Conservation (phyloP, 1,140 invertebrate genomes). For the Temnothorax longispinosus region DNA sequence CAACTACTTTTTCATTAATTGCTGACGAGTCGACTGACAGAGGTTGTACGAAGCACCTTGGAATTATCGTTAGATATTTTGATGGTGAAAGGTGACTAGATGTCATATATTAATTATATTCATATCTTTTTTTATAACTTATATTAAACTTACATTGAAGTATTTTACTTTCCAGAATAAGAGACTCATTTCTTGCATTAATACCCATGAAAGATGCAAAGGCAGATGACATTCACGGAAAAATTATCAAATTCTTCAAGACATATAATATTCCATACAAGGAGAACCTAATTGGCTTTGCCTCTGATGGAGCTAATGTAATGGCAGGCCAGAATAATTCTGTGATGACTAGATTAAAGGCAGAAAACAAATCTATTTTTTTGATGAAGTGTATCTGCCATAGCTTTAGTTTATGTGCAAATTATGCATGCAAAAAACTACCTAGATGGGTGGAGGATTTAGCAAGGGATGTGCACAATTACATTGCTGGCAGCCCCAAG, state of each 20-base stretch:
- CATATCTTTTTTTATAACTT: no score
- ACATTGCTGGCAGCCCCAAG: background rate
- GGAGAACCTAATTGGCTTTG: background rate
- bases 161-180: no score
- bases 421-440: background rate
- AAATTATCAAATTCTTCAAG: background rate
- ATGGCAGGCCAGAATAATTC: background rate
- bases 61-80: no score
- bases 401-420: background rate
- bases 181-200: no score
- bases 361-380: constrained; percentile 1
- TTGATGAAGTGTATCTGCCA: background rate
- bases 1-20: no score
- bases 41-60: no score
- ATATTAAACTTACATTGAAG: no score
- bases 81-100: no score
- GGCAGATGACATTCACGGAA: background rate
- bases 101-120: no score
- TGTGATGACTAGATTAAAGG: background rate
- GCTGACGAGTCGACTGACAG: no score
- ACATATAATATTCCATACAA: background rate
- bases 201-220: background rate
- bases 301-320: background rate
- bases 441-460: background rate
- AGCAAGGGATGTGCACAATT: background rate